These are phyloP conservation scores for Malacoraja senta DNA, from an alignment of 2,797 vertebrate genomes.

Conservation along the genomic window DNA sequence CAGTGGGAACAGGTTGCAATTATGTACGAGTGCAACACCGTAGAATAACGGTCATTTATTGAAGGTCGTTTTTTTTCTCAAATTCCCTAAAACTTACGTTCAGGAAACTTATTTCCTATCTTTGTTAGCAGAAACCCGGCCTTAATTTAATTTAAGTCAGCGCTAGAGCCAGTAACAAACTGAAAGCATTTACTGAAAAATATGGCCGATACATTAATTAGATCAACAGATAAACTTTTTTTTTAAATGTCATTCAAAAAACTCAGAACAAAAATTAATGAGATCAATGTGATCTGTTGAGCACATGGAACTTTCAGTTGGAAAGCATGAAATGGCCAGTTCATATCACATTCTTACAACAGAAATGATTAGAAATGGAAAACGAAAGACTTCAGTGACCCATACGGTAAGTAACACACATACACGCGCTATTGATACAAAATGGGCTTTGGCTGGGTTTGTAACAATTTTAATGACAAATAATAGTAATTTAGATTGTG, in stretches of 20 bases:
- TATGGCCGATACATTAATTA: background rate
- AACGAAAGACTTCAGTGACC: background rate
- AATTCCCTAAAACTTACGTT: background rate
- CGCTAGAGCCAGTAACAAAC: background rate
- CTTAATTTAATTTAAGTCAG: background rate
- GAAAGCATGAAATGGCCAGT: background rate
- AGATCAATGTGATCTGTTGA: constrained; percentile 14
- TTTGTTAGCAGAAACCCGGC: background rate
- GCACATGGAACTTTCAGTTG: background rate
- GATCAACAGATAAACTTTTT: background rate
- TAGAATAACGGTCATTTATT: background rate
- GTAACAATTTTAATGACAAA: background rate
- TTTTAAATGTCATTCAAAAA: background rate
- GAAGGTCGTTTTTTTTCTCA: background rate
- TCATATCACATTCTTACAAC: background rate
- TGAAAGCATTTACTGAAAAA: constrained; percentile 6
- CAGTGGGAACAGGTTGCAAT: background rate
- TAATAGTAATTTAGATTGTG: background rate
- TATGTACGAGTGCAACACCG: background rate
- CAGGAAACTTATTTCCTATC: background rate
- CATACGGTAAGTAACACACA: background rate
- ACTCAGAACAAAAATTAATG: background rate
- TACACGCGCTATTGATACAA: background rate
- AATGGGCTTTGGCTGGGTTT: background rate
- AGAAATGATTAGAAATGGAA: background rate